Conservation (phyloP, 2,888 invertebrate species). For the Herminia tarsipennalis region DNA sequence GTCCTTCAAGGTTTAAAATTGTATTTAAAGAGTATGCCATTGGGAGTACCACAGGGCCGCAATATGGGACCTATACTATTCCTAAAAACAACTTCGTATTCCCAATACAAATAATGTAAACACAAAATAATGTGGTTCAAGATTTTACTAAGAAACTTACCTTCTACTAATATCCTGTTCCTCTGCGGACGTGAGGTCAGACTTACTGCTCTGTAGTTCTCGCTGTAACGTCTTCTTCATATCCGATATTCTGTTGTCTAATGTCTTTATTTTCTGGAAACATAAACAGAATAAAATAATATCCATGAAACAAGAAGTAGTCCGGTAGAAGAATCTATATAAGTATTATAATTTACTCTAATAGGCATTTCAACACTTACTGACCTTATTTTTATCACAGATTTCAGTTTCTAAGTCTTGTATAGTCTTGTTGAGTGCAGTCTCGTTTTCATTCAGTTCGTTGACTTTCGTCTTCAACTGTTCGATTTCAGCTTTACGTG, state of each 20-base stretch:
- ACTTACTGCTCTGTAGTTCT: slow-evolving; percentile 90
- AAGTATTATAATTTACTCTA: no score
- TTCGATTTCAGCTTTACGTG: slow-evolving; percentile 63
- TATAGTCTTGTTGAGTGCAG: slow-evolving; percentile 67
- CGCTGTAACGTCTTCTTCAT: slow-evolving; percentile 96
- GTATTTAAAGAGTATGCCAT: no score
- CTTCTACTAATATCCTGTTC: slow-evolving; percentile 88
- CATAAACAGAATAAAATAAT: background rate
- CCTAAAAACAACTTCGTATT: no score
- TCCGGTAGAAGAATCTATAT: no score
- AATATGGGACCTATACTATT: no score
- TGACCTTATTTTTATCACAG: slow-evolving; percentile 87
- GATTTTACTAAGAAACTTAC: slow-evolving; percentile 36
- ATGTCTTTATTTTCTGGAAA: slow-evolving; percentile 92
- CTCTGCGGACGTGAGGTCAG: slow-evolving; percentile 85
- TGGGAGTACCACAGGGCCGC: no score
- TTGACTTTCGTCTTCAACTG: slow-evolving; percentile 70
- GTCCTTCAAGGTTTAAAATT: no score
- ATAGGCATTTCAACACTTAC: slow-evolving; percentile 1
- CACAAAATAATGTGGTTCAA: no score
- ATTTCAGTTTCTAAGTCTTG: slow-evolving; percentile 85
- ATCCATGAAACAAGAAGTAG: background rate
- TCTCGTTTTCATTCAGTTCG: slow-evolving; percentile 80
- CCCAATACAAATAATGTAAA: no score
- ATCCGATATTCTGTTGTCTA: slow-evolving; percentile 94